Conservation (phyloP, 1,140 invertebrate genomes). For the Aphelenchoides fujianensis region DNA sequence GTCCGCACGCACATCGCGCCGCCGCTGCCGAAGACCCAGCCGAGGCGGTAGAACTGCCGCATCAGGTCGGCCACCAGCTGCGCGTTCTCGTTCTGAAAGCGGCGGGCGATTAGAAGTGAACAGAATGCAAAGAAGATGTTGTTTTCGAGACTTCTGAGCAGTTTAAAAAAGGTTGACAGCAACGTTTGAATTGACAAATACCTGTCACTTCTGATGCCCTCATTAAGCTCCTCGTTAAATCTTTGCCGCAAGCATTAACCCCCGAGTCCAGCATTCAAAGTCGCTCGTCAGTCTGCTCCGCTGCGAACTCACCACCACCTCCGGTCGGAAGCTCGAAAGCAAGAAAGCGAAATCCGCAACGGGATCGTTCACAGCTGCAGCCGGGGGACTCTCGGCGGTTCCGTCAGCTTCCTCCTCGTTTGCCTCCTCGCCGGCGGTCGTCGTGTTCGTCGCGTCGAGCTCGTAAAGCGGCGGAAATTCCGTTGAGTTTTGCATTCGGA, state of each 20-base stretch:
- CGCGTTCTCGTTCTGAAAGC: not conserved
- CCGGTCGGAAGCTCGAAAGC: not conserved
- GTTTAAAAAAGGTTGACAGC: not conserved
- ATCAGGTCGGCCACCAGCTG: conserved; percentile 14
- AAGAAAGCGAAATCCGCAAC: not conserved
- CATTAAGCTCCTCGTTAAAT: not conserved
- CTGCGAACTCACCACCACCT: not conserved
- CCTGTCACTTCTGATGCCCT: not conserved
- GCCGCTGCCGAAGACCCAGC: conserved; percentile 20
- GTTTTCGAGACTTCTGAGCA: not conserved
- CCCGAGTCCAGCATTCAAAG: no score
- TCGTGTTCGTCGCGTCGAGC: no score
- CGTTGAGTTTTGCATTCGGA: not conserved
- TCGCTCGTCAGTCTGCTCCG: no score
- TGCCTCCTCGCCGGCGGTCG: no score
- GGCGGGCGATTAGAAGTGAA: no score
- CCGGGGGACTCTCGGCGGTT: no score
- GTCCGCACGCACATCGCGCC: conserved; percentile 15
- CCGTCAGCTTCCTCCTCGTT: no score
- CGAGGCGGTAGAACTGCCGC: conserved; percentile 14
- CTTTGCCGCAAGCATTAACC: not conserved
- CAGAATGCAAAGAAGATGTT: no score
- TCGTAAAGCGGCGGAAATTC: not conserved
- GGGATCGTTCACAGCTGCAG: no score
- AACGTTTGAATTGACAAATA: no score